phyloP scores from a whole-genome alignment of 2,113 vertebrate species.

The Balaeniceps rex region DNA sequence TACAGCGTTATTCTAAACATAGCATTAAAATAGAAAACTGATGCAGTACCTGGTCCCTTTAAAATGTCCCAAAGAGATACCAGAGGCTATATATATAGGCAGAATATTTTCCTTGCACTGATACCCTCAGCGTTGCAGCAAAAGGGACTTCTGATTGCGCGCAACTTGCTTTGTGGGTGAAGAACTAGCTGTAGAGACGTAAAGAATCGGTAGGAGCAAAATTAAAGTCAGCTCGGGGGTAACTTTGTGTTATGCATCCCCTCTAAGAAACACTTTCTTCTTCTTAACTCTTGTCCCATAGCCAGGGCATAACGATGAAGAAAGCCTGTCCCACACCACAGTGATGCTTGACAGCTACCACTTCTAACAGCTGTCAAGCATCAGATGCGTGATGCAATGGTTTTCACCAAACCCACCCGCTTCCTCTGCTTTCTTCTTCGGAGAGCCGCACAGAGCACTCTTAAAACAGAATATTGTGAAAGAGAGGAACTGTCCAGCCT shows the following conservation, averaged over 20 bases:
- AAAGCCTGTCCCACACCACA: neutral
- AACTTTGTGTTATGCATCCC: neutral
- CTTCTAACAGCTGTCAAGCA: rapidly evolving
- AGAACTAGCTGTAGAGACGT: neutral
- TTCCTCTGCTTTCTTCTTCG: neutral
- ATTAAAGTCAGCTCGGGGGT: neutral
- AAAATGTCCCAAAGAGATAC: neutral
- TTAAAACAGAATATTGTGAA: rapidly evolving
- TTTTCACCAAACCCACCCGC: neutral
- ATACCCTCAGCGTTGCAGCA: neutral
- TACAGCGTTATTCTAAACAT: rapidly evolving
- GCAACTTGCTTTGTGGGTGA: neutral
- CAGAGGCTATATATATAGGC: neutral
- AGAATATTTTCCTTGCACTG: neutral
- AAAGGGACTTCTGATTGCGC: neutral
- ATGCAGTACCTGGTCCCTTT: neutral
- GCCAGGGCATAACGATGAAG: rapidly evolving
- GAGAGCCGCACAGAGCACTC: rapidly evolving
- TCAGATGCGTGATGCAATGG: rapidly evolving
- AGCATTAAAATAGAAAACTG: neutral
- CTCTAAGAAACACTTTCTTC: neutral
- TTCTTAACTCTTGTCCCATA: neutral
- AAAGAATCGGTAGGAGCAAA: neutral
- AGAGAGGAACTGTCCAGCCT: rapidly evolving
- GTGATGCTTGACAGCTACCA: rapidly evolving